Conservation (phyloP, 1,140 invertebrate genomes). For the Phocides pigmalion region DNA sequence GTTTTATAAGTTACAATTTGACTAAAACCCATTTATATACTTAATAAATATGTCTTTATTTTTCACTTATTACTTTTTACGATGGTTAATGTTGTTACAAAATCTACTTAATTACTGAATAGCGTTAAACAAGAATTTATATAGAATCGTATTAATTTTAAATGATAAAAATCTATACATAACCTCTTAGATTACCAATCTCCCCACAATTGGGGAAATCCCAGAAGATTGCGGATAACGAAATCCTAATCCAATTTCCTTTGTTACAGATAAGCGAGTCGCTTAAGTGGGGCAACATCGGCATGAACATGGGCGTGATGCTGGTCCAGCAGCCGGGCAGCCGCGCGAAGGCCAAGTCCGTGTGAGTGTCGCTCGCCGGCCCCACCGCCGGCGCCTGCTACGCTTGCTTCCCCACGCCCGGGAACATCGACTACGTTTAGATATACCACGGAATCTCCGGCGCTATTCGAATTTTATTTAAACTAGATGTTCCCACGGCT, state of each 20-base stretch:
- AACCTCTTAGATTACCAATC: too few species aligned
- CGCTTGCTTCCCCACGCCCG: conserved; percentile 62
- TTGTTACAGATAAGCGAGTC: conserved; percentile 87
- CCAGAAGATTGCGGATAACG: not conserved
- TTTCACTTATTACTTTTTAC: too few species aligned
- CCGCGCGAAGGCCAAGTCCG: conserved; percentile 78
- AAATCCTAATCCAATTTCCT: conserved; percentile 29
- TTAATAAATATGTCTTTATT: too few species aligned
- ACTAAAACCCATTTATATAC: too few species aligned
- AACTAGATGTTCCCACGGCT: too few species aligned
- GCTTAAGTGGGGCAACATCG: conserved; percentile 87
- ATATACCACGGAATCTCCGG: conserved; percentile 31
- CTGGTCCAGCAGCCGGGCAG: conserved; percentile 81
- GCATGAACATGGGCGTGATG: conserved; percentile 87
- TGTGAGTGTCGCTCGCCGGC: conserved; percentile 73
- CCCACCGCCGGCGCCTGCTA: conserved; percentile 61
- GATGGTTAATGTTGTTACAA: too few species aligned
- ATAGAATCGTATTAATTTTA: too few species aligned
- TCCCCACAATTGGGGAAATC: too few species aligned
- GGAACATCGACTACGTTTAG: conserved; percentile 69
- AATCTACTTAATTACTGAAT: too few species aligned
- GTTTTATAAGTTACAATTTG: too few species aligned
- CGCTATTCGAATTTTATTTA: conserved; percentile 17
- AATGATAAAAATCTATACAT: too few species aligned
- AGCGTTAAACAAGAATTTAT: too few species aligned